Conservation (phyloP, 2,888 invertebrate genomes). For the Epistrophe eligans region DNA sequence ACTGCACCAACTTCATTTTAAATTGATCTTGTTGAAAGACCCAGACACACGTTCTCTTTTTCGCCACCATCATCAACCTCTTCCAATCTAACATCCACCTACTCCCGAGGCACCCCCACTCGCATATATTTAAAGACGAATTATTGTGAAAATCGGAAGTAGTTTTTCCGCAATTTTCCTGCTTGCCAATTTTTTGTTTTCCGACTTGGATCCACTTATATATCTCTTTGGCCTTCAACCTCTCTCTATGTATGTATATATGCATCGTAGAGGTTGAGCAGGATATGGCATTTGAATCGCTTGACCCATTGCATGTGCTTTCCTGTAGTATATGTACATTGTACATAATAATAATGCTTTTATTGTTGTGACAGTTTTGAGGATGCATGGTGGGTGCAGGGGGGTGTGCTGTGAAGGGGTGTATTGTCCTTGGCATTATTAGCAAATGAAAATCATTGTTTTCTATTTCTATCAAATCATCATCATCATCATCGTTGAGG, state of each 20-base stretch:
- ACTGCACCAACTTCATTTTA: constrained; percentile 34
- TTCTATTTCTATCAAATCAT: constrained; percentile 57
- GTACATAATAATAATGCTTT: not conserved
- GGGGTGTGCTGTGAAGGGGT: not conserved
- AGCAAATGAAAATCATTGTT: constrained; percentile 72
- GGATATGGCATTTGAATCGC: constrained; percentile 26
- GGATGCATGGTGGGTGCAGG: not conserved
- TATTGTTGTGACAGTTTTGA: constrained; percentile 6
- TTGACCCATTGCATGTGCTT: constrained; percentile 35
- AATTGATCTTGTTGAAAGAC: constrained; percentile 38
- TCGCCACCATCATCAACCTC: not conserved
- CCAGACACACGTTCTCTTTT: not conserved
- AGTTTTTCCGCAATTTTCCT: constrained; percentile 44
- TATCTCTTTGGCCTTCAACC: not conserved
- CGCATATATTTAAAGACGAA: constrained; percentile 11
- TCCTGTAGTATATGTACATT: constrained; percentile 1
- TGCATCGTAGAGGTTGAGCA: not conserved
- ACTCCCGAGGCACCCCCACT: not conserved
- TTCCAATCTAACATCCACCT: not conserved
- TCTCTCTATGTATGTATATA: not conserved
- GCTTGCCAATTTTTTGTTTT: constrained; percentile 36
- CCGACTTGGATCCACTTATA: not conserved
- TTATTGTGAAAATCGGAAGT: constrained; percentile 36
- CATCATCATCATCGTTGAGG: not conserved
- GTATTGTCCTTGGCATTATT: constrained; percentile 67